A percentile compares a stretch with the other conserved stretches of the same genome.
These are phyloP conservation scores for Varecia variegata DNA, from an alignment of 2,797 vertebrate genomes.

Conservation along the genomic window DNA sequence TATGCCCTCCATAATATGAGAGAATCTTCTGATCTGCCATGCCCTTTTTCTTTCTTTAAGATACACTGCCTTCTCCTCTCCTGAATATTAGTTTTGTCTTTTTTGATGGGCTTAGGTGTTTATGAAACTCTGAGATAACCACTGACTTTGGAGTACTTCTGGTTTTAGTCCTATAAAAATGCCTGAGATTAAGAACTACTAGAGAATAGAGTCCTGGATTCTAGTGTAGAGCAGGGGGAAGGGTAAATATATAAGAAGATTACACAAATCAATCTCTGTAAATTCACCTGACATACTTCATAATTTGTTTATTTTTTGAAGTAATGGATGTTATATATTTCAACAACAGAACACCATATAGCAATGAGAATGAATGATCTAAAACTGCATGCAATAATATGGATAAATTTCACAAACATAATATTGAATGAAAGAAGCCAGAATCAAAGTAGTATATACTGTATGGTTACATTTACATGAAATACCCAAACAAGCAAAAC, in stretches of 20 bases:
- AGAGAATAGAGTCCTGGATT: not conserved
- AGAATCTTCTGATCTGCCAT: not conserved
- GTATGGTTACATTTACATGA: not conserved
- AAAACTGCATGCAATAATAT: not conserved
- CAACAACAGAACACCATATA: not conserved
- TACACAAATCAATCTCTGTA: not conserved
- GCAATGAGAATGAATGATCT: not conserved
- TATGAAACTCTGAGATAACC: not conserved
- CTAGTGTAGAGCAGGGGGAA: not conserved
- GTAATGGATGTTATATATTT: not conserved
- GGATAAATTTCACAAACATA: not conserved
- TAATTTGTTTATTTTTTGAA: constrained; percentile 30
- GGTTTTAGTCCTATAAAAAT: not conserved
- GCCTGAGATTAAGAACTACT: not conserved
- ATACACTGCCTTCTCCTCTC: not conserved
- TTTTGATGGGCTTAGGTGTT: not conserved
- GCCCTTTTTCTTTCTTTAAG: not conserved
- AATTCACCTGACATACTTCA: not conserved
- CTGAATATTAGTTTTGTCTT: not conserved
- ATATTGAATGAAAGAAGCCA: not conserved
- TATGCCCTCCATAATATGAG: not conserved
- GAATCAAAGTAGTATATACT: not conserved
- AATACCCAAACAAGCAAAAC: not conserved
- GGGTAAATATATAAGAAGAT: not conserved
- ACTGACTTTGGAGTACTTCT: not conserved